Evolutionary conservation across 2,113 vertebrate genomes (phyloP).

Genomic region (Calyptomena viridis): DNA sequence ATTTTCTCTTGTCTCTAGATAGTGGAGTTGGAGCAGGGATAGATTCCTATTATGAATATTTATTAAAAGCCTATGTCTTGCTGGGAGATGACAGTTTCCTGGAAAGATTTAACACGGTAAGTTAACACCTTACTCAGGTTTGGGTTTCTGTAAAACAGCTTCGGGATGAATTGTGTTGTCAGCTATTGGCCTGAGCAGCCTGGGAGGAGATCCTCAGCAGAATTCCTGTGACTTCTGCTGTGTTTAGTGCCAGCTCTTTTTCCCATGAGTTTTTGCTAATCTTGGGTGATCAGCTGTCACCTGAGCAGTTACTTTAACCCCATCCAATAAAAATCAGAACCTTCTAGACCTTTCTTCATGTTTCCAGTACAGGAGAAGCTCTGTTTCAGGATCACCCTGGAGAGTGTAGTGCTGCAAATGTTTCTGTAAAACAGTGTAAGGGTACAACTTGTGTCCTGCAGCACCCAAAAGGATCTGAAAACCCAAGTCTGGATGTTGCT

Average conservation of each 20-base stretch:
- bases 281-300: not conserved
- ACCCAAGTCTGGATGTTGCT: not conserved
- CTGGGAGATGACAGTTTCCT: slow-evolving; percentile 95
- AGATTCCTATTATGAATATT: slow-evolving; percentile 98
- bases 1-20: slow-evolving; percentile 74
- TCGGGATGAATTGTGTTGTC: not conserved
- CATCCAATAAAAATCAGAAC: not conserved
- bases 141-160: not conserved
- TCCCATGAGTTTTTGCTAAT: not conserved
- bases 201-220: not conserved
- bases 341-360: not conserved
- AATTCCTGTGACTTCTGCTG: not conserved
- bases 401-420: not conserved
- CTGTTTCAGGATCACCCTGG: not conserved
- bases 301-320: not conserved
- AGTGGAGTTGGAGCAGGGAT: slow-evolving; percentile 98
- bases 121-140: slow-evolving; percentile 55
- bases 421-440: not conserved
- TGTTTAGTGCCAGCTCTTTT: not conserved
- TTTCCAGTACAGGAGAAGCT: not conserved
- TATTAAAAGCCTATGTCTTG: slow-evolving; percentile 96
- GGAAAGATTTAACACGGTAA: slow-evolving; percentile 97
- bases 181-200: not conserved
- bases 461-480: not conserved
- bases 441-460: not conserved